Evolutionary conservation across 2,888 invertebrate genomes (phyloP).

Genomic region (Bombylius discolor): DNA sequence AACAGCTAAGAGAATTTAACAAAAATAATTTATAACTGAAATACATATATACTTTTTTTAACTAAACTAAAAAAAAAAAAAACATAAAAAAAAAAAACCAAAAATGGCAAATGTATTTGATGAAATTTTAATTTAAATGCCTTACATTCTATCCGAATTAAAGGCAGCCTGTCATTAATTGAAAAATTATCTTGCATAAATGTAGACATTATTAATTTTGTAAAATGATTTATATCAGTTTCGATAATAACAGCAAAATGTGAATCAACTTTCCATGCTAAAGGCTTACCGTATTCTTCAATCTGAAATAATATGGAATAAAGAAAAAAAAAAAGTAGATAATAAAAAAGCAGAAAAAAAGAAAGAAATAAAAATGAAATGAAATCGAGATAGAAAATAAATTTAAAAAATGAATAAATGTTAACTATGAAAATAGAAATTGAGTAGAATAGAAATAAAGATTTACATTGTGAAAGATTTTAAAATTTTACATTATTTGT

Average conservation of each 20-base stretch:
- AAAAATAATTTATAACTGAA: neutral
- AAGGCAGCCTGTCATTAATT: conserved; percentile 62
- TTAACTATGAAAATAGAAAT: too few relatives aligned
- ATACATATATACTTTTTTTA: neutral
- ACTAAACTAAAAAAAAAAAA: neutral
- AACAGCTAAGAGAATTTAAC: conserved; percentile 40
- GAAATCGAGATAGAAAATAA: neutral
- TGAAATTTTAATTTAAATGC: conserved; percentile 6
- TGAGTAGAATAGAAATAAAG: too few relatives aligned
- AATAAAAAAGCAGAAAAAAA: too few relatives aligned
- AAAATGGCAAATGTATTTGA: neutral
- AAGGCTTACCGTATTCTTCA: conserved; percentile 62
- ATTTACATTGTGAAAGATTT: too few relatives aligned
- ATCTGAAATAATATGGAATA: conserved; percentile 40
- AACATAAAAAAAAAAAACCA: neutral
- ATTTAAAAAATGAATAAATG: too few relatives aligned
- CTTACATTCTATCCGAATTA: conserved; percentile 68
- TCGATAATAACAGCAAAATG: conserved; percentile 62
- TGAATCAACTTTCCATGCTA: conserved; percentile 68
- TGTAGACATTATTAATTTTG: conserved; percentile 52
- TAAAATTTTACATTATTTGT: too few relatives aligned
- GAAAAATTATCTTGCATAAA: conserved; percentile 58
- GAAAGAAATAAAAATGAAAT: neutral
- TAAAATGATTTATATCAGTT: conserved; percentile 62
- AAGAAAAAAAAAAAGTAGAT: neutral